phyloP scores from a whole-genome alignment of 2,888 invertebrate genomes.

The Ephialtes manifestator region DNA sequence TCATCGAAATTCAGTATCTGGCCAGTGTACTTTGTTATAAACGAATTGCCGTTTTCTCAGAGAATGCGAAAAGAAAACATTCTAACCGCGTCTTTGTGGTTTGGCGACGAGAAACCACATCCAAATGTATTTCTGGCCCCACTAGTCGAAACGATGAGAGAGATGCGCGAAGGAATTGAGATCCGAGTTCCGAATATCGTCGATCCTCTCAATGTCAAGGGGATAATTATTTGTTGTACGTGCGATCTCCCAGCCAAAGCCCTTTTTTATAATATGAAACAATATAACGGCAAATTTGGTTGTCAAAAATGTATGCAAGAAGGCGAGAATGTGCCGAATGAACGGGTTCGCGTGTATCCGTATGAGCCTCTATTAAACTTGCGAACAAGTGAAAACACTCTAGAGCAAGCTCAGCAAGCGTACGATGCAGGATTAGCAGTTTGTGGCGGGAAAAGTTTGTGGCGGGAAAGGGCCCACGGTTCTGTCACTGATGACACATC shows the following conservation, averaged over 20 bases:
- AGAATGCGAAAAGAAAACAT: neutral
- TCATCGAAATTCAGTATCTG: constrained; percentile 17
- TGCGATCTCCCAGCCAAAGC: constrained; percentile 27
- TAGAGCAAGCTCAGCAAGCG: no score
- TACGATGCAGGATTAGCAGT: no score
- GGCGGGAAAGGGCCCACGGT: no score
- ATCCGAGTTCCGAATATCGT: constrained; percentile 35
- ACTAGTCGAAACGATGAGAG: neutral
- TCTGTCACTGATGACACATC: no score
- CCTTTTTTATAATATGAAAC: neutral
- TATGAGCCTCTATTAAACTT: neutral
- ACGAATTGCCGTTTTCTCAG: constrained; percentile 24
- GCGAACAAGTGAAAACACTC: no score
- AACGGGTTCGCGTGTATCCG: constrained; percentile 10
- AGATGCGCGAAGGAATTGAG: constrained; percentile 1
- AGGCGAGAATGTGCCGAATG: neutral
- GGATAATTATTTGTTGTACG: neutral
- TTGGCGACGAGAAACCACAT: neutral
- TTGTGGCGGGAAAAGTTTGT: no score
- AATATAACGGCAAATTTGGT: constrained; percentile 12
- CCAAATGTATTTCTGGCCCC: neutral
- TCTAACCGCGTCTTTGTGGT: neutral
- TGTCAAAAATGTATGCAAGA: constrained; percentile 8
- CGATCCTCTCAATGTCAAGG: constrained; percentile 40
- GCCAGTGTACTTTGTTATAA: constrained; percentile 16